phyloP scores from a whole-genome alignment of 2,113 vertebrate species.

The Alectura lathami region DNA sequence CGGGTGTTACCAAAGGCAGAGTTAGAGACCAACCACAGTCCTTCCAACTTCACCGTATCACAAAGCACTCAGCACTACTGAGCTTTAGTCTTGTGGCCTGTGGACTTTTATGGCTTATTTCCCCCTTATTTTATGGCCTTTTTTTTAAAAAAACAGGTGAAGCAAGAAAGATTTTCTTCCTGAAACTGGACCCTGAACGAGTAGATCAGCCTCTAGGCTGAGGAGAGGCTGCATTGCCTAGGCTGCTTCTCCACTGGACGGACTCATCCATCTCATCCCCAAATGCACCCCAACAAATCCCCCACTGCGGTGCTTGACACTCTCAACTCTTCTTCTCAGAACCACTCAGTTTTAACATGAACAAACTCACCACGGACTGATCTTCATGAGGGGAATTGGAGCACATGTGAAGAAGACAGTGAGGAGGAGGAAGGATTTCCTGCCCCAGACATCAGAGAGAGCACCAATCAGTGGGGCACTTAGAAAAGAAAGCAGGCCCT shows the following conservation, averaged over 20 bases:
- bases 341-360: not conserved
- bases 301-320: accelerated
- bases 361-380: conserved; percentile 90
- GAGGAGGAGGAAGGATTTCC: conserved; percentile 95
- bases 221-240: not conserved
- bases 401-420: conserved; percentile 98
- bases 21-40: not conserved
- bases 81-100: not conserved
- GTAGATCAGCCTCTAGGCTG: not conserved
- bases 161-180: not conserved
- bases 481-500: conserved; percentile 95
- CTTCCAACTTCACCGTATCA: not conserved
- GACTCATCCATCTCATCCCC: not conserved
- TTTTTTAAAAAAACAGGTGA: not conserved
- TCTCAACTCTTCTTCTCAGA: not conserved
- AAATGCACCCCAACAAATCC: accelerated
- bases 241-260: not conserved
- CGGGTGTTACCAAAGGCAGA: not conserved
- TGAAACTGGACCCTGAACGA: not conserved
- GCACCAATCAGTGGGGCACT: conserved; percentile 96
- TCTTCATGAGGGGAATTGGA: conserved; percentile 95
- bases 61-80: accelerated
- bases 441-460: conserved; percentile 95
- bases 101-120: not conserved
- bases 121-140: not conserved